phyloP scores from a whole-genome alignment of 1,140 invertebrate species.

The Papilio polyxenes region DNA sequence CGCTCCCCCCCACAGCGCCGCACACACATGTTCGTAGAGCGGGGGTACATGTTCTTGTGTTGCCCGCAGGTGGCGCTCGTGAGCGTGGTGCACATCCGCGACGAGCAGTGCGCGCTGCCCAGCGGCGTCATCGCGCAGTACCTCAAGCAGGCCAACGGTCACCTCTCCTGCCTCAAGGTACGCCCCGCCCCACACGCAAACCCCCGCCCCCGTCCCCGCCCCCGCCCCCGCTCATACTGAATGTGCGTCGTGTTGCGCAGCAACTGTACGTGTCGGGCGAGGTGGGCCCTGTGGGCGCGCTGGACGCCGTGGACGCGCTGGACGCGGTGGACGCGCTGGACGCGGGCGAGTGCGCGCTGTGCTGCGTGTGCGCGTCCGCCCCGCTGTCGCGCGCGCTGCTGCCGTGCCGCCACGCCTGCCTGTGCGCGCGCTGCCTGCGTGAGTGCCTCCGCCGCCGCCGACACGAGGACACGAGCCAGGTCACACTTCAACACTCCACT shows the following conservation, averaged over 20 bases:
- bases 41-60: not conserved
- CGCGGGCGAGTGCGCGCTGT: conserved; percentile 81
- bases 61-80: conserved; percentile 87
- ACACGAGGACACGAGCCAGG: too few relatives aligned
- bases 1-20: not conserved
- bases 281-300: conserved; percentile 39
- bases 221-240: not conserved
- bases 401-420: conserved; percentile 90
- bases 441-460: conserved; percentile 54
- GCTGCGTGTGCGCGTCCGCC: conserved; percentile 90
- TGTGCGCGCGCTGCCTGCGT: conserved; percentile 88
- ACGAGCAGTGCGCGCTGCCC: conserved; percentile 87
- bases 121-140: conserved; percentile 90
- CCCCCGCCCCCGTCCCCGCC: too few relatives aligned
- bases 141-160: conserved; percentile 90
- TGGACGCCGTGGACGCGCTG: conserved; percentile 79
- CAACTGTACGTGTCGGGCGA: conserved; percentile 85
- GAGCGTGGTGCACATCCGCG: conserved; percentile 90
- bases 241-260: conserved; percentile 70
- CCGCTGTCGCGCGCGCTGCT: conserved; percentile 88
- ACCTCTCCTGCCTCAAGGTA: conserved; percentile 90
- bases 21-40: not conserved
- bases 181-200: too few relatives aligned
- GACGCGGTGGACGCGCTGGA: conserved; percentile 81
- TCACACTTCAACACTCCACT: too few relatives aligned